Evolutionary conservation across 2,797 vertebrate genomes (phyloP).

Genomic region (Arctocebus calabarensis): DNA sequence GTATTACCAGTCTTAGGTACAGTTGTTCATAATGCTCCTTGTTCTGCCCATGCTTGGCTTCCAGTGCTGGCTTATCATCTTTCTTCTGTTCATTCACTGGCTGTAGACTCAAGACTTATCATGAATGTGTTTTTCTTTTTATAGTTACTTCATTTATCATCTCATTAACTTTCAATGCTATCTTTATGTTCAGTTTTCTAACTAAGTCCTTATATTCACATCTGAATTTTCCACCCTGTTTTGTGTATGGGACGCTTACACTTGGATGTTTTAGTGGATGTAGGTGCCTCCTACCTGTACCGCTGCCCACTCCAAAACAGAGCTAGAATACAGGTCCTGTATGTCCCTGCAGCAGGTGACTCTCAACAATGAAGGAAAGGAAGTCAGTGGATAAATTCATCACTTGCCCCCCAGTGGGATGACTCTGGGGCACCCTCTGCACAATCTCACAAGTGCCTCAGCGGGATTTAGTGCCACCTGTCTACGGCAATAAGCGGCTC

Average conservation of each 20-base stretch:
- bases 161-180: not conserved
- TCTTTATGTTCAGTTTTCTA: not conserved
- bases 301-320: not conserved
- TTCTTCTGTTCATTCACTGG: not conserved
- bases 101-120: not conserved
- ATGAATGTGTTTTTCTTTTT: not conserved
- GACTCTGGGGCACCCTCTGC: not conserved
- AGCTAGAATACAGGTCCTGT: not conserved
- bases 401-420: not conserved
- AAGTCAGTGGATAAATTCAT: not conserved
- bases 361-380: not conserved
- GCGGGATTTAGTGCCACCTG: not conserved
- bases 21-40: not conserved
- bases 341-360: accelerated
- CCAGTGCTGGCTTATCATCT: not conserved
- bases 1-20: not conserved
- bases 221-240: not conserved
- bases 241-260: not conserved
- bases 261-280: not conserved
- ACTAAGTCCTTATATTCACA: not conserved
- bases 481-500: not conserved
- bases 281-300: not conserved
- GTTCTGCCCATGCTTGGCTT: not conserved
- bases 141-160: not conserved
- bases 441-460: not conserved